These are phyloP conservation scores for Deroptyus accipitrinus DNA, from an alignment of 2,113 vertebrate genomes.

Conservation along the genomic window DNA sequence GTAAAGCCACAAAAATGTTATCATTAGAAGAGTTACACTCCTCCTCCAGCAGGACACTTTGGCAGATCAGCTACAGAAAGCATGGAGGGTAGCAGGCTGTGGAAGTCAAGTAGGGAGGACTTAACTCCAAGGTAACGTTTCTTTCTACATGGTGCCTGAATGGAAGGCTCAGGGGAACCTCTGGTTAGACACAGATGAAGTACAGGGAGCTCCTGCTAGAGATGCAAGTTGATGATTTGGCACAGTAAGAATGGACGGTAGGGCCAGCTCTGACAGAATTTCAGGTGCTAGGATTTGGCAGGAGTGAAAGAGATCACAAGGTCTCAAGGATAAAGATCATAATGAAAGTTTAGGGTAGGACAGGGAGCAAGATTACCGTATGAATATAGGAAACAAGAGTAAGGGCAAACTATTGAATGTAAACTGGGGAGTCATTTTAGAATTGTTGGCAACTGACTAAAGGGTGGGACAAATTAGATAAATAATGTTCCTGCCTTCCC, in stretches of 20 bases:
- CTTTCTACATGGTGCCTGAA: background rate
- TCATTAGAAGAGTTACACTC: background rate
- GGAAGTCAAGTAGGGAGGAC: background rate
- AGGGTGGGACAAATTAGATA: background rate
- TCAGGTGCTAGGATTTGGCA: background rate
- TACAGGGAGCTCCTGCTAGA: background rate
- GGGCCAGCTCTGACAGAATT: background rate
- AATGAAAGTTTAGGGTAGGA: background rate
- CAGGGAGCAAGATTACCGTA: background rate
- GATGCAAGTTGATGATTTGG: background rate
- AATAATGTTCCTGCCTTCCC: background rate
- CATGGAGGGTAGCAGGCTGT: background rate
- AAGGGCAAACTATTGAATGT: background rate
- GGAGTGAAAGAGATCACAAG: background rate
- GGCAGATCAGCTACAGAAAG: background rate
- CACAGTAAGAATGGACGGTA: background rate
- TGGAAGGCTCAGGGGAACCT: background rate
- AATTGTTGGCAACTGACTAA: background rate
- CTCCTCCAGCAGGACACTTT: background rate
- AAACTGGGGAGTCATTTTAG: background rate
- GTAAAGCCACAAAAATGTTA: background rate
- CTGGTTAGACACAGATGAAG: background rate
- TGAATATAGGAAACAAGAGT: background rate
- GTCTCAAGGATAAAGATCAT: background rate
- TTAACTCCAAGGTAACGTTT: background rate